Evolutionary conservation across 2,797 vertebrate species (phyloP).

Genomic region (Lindbergichthys nudifrons): DNA sequence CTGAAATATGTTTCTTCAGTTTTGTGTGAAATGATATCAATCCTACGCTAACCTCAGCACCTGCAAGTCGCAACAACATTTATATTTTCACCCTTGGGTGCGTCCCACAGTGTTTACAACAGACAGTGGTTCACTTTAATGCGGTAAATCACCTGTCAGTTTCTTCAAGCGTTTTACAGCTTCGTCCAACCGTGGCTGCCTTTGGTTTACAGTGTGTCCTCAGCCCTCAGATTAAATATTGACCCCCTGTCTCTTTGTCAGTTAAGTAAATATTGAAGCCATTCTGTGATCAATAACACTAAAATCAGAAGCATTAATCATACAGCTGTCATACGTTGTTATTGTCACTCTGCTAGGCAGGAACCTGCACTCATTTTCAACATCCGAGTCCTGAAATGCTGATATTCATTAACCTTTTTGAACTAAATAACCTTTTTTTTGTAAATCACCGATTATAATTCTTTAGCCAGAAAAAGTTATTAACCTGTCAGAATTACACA

Average conservation of each 20-base stretch:
- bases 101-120: slow-evolving; percentile 8
- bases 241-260: slow-evolving; percentile 38
- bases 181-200: slow-evolving; percentile 15
- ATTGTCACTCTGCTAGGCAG: not conserved
- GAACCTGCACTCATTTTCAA: not conserved
- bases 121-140: slow-evolving; percentile 9
- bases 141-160: slow-evolving; percentile 18
- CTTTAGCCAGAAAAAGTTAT: not conserved
- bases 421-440: not conserved
- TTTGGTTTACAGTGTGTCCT: slow-evolving; percentile 18
- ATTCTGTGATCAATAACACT: slow-evolving; percentile 43
- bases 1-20: not conserved
- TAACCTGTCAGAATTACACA: too few relatives aligned
- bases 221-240: slow-evolving; percentile 57
- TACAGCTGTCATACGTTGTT: not conserved
- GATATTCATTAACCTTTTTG: not conserved
- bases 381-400: not conserved
- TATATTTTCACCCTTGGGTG: not conserved
- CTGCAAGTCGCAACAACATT: not conserved
- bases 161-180: slow-evolving; percentile 45
- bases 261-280: slow-evolving; percentile 40
- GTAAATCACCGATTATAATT: not conserved
- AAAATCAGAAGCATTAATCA: slow-evolving; percentile 17
- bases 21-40: not conserved
- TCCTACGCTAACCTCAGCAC: not conserved